Conservation (phyloP, 2,797 vertebrate genomes). For the Siniperca obscura region DNA sequence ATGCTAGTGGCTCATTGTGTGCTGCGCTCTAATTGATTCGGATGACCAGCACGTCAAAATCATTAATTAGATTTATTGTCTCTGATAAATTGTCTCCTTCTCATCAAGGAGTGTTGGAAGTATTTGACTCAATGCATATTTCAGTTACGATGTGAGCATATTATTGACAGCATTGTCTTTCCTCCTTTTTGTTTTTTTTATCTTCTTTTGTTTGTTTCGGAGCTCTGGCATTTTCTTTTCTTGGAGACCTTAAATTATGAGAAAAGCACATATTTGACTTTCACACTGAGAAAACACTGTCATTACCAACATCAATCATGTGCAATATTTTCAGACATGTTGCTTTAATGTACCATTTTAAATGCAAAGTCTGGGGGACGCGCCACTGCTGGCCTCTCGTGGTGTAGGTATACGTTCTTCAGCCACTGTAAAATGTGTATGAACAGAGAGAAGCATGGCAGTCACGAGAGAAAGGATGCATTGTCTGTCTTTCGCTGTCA, state of each 20-base stretch:
- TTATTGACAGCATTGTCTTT: constrained; percentile 28
- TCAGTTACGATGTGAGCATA: constrained; percentile 41
- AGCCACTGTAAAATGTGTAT: constrained; percentile 77
- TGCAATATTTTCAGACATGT: constrained; percentile 77
- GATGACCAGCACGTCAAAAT: constrained; percentile 77
- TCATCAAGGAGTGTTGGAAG: constrained; percentile 38
- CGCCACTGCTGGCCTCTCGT: constrained; percentile 61
- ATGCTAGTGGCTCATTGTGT: constrained; percentile 69
- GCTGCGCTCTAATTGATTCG: constrained; percentile 78
- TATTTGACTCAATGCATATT: constrained; percentile 57
- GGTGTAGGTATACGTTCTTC: constrained; percentile 72
- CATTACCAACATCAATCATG: constrained; percentile 85
- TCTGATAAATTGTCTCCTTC: constrained; percentile 62
- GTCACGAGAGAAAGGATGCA: constrained; percentile 82
- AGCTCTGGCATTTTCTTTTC: constrained; percentile 58
- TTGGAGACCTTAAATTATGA: constrained; percentile 66
- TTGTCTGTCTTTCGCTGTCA: constrained; percentile 90
- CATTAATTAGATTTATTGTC: constrained; percentile 77
- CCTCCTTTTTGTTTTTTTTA: constrained; percentile 10
- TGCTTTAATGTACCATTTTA: constrained; percentile 87
- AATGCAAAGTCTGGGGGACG: constrained; percentile 79
- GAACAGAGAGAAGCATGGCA: constrained; percentile 74
- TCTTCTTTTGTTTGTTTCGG: constrained; percentile 36
- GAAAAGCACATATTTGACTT: constrained; percentile 77
- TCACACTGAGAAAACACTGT: constrained; percentile 80